These are phyloP conservation scores for Labrus mixtus DNA, from an alignment of 2,113 vertebrate species.

Conservation along the genomic window DNA sequence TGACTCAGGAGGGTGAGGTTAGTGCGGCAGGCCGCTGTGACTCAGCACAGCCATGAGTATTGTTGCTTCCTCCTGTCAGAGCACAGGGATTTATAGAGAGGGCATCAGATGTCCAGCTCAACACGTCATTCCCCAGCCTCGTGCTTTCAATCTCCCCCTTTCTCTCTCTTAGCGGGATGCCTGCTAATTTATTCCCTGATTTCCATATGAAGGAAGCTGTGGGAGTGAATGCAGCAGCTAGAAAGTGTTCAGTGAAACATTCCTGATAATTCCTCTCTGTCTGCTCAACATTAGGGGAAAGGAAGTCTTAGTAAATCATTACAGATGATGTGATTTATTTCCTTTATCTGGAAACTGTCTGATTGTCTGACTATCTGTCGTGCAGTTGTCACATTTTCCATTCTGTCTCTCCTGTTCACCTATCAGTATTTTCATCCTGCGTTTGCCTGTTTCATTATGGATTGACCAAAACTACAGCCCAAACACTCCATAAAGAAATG, in stretches of 20 bases:
- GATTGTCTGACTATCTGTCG: constrained; percentile 13
- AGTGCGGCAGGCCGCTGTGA: constrained; percentile 59
- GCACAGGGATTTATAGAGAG: constrained; percentile 58
- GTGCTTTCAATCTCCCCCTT: constrained; percentile 69
- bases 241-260: constrained; percentile 56
- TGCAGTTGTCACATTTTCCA: not conserved
- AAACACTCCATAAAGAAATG: constrained; percentile 16
- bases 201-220: constrained; percentile 79
- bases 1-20: constrained; percentile 54
- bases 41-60: constrained; percentile 67
- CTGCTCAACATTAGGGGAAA: constrained; percentile 5
- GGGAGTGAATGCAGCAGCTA: constrained; percentile 64
- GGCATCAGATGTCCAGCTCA: constrained; percentile 70
- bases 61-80: constrained; percentile 68
- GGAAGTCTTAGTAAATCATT: constrained; percentile 33
- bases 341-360: not conserved
- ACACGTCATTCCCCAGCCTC: constrained; percentile 65
- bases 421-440: constrained; percentile 7
- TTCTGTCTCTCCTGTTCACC: not conserved
- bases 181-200: constrained; percentile 77
- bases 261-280: constrained; percentile 54
- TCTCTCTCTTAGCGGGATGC: constrained; percentile 63
- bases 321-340: constrained; percentile 35
- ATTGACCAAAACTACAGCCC: not conserved
- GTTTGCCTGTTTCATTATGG: constrained; percentile 27